Evolutionary conservation across 2,888 invertebrate genomes (phyloP).

Genomic region (Lasioglossum oenotherae): DNA sequence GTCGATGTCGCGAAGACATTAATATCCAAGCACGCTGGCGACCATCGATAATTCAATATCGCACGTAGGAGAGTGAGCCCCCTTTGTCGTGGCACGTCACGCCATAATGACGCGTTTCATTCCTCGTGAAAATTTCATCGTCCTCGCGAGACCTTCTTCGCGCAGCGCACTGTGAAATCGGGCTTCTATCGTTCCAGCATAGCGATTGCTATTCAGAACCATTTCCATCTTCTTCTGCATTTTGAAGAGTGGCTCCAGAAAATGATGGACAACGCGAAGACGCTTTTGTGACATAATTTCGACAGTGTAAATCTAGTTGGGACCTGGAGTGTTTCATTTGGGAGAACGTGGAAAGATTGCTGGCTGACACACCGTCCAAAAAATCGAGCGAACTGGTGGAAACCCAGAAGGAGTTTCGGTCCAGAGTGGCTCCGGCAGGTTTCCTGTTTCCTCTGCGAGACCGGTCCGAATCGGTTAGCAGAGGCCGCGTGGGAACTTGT

Average conservation of each 20-base stretch:
- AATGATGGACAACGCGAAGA: too few species aligned
- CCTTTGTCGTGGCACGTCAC: conserved; percentile 75
- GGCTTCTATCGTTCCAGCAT: not conserved
- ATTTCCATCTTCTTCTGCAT: not conserved
- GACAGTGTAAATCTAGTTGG: too few species aligned
- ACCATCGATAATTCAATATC: conserved; percentile 82
- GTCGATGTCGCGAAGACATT: conserved; percentile 75
- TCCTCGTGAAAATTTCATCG: conserved; percentile 71
- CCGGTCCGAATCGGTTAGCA: not conserved
- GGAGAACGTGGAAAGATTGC: too few species aligned
- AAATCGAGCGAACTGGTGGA: not conserved
- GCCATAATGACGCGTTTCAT: conserved; percentile 70
- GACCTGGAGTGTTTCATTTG: too few species aligned
- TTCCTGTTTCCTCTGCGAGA: conserved; percentile 34
- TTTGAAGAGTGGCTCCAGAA: too few species aligned
- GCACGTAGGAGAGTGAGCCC: conserved; percentile 67
- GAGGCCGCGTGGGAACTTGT: conserved; percentile 51
- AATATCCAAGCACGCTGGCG: conserved; percentile 75
- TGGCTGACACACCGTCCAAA: not conserved
- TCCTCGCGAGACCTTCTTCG: conserved; percentile 57
- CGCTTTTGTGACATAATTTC: too few species aligned
- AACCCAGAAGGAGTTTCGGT: not conserved
- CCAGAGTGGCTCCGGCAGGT: not conserved
- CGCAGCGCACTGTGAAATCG: conserved; percentile 8
- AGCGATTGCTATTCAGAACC: not conserved